Evolutionary conservation across 2,113 vertebrate species (phyloP), one percentile per base, ranked within the genome.

Genomic region (Propithecus coquereli): DNA sequence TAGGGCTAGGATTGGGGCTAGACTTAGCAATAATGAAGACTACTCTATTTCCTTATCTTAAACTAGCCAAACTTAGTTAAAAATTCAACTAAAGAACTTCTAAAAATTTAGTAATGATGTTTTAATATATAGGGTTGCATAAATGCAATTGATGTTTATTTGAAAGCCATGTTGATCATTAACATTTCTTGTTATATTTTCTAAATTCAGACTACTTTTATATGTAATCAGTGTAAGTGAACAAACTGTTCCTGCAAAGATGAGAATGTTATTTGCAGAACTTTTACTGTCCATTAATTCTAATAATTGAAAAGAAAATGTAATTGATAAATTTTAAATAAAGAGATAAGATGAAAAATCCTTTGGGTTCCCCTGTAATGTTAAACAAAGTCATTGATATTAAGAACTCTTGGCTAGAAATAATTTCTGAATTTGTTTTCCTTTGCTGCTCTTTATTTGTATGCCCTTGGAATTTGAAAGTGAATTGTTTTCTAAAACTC

Each of bases 401-500:
- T 91, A 94, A 90, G 37, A 87, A 65, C 57, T 77, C 12, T 57
- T 37, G 79, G 17, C 20, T 74, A 52, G 43, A 70, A 1, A 32
- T 68, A 30, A 57, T 80, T 83, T 65, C 61, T 57, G 0, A 95
- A 95, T 82, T 27, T 40, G 0, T 65, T 89, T 86, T 73, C 12
- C 18, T 93, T n/a, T 0, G 8, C 3, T 73, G 5, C 7, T 71
- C 3, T 95, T 97, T 93, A 37, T 86, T n/a, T n/a, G 45, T 88
- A 97, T 65, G 83, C 22, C 6, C 63, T 96, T 54, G 12, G 0
- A 87, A 57, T 61, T 94, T 97, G 77, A 79, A 95, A 71, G 17
- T 95, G 95, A 92, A 25, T 20, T 94, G 1, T 68, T 93, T 97
- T 40, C 8, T 70, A n/a, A 92, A 96, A 0, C 9, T 91, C 57